Evolutionary conservation across 2,797 vertebrate genomes (phyloP).

Genomic region (Rousettus madagascariensis): DNA sequence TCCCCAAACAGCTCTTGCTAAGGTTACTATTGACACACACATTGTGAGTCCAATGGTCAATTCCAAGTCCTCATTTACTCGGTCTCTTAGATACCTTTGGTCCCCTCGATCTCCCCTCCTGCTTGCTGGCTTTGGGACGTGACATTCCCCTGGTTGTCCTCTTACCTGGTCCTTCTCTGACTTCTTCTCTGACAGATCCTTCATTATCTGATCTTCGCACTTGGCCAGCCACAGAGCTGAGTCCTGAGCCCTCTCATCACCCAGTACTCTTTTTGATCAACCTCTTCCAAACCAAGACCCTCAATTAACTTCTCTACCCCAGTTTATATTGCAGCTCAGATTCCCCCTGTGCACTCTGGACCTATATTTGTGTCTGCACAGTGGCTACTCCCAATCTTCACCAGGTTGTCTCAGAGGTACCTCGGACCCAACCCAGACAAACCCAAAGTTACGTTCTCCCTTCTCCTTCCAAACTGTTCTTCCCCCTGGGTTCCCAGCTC

Average conservation of each 20-base stretch:
- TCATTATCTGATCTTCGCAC: background rate
- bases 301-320: background rate
- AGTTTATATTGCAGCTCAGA: too few relatives aligned
- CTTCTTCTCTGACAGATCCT: background rate
- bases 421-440: background rate
- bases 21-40: too few relatives aligned
- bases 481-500: background rate
- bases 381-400: too few relatives aligned
- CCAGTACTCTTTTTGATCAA: background rate
- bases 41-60: background rate
- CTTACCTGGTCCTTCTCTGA: background rate
- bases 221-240: background rate
- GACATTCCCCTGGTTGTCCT: background rate
- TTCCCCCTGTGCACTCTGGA: rapidly evolving
- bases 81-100: background rate
- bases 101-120: background rate
- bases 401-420: background rate
- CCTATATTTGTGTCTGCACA: background rate
- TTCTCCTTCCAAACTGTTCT: background rate
- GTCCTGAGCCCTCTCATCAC: background rate
- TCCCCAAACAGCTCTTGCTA: background rate
- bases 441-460: background rate
- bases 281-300: background rate
- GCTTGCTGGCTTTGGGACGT: background rate
- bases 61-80: background rate